Base-by-base conservation (phyloP, 2,797 vertebrate species). In the Acrossocheilus fasciatus region DNA sequence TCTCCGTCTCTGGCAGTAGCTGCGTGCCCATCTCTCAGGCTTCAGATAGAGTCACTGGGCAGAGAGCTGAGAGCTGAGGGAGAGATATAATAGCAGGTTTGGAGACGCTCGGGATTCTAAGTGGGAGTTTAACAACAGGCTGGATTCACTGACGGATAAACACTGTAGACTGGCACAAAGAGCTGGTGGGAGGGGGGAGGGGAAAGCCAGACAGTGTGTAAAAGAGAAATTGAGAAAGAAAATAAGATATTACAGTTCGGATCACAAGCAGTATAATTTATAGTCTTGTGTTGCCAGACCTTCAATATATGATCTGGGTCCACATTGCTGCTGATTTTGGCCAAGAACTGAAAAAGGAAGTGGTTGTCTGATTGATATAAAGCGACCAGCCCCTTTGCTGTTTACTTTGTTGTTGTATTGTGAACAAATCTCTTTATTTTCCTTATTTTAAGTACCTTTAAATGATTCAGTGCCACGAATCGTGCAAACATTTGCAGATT, bases 31-130 rank as follows among this genome's bases (percentile, higher is more conserved):
- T 84, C 81, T 39, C 68, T 84, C 84, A 73, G 82, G 47, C 57
- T 82, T 70, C 26, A 23, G 45, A 81, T 52, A 74, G 45, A 81
- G 74, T 83, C 85, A 81, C 41, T 73, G 83, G 20, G 83, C 81
- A 73, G 77, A 47, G 23, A 45, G 77, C 41, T 72, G 77, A 47
- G 23, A 45, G 77, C 41, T 72, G 57, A 26, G 47, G 23, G 47
- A 26, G 30, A 43, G 77, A 81, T 54, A 66, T 87, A 90, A 88
- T 85, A 77, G 20, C 62, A 83, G 85, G 34, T 66, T 90, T 73
- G 50, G 34, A 83, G 69, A 34, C 39, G 8, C 54, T 64, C 72
- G 0, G 26, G 54, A 36, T 86, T 66, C 76, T 54, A 57, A 50
- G 84, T 83, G 66, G 73, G 75, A 78, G 66, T 83, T 68, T 43